phyloP scores from a whole-genome alignment of 2,113 vertebrate genomes.

The Hystrix brachyura region DNA sequence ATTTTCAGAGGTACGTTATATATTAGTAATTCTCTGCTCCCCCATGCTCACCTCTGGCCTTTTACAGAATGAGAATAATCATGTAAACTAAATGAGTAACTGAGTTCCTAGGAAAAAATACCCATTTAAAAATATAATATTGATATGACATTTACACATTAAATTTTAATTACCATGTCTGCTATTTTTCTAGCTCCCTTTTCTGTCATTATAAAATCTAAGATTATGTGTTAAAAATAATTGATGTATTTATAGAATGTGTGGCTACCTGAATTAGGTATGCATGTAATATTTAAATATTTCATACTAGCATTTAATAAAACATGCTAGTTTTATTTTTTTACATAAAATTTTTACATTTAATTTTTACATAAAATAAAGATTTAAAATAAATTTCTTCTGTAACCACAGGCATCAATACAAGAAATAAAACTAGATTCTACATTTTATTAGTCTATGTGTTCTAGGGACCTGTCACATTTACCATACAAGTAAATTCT shows the following conservation, averaged over 20 bases:
- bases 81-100: constrained; percentile 1
- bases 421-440: constrained; percentile 23
- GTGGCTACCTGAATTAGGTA: constrained; percentile 33
- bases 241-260: constrained; percentile 25
- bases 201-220: neutral
- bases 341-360: neutral
- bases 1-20: neutral
- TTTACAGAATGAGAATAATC: neutral
- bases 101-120: neutral
- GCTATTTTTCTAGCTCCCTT: neutral
- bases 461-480: neutral
- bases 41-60: accelerated
- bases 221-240: constrained; percentile 17
- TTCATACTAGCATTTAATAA: constrained; percentile 51
- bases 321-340: neutral
- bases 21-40: neutral
- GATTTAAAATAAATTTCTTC: neutral
- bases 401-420: neutral
- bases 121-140: constrained; percentile 19
- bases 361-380: constrained; percentile 28
- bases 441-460: constrained; percentile 32
- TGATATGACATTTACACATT: constrained; percentile 24
- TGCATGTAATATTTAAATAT: neutral
- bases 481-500: neutral
- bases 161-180: constrained; percentile 52